Evolutionary conservation across 2,113 vertebrate species (phyloP), one percentile per base, ranked within the genome.

Genomic region (Siphamia tubifer): DNA sequence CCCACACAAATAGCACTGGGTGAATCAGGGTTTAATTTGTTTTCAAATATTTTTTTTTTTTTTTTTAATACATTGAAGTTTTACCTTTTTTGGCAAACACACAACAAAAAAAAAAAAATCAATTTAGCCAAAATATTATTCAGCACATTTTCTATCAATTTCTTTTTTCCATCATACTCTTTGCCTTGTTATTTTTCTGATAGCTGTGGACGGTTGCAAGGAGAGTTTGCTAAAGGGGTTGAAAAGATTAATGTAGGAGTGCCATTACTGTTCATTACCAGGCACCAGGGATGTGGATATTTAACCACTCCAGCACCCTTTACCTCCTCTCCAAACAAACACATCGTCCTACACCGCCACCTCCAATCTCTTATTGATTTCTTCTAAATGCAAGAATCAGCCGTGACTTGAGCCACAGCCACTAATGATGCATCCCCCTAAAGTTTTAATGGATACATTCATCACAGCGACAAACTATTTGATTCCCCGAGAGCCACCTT

Each of bases 401-500:
- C 56, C 45, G 52, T 17, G 40, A 67, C 56, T 73, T 7, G 0
- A 74, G 21, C 27, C 36, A 60, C 31, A 69, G 51, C 75, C 19
- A 13, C 71, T 76, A 84, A 87, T 47, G 71, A 78, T 68, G 62
- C n/a, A 47, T 55, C 65, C 51, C n/a, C 44, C n/a, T 39, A 56
- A 84, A 82, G 71, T 39, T 86, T 74, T 83, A 78, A 83, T 75
- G 70, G 57, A 31, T 69, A 47, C 67, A 51, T 80, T 74, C 57
- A 71, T 69, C 51, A 74, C 39, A 30, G 27, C 40, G 45, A 54
- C 51, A 52, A 64, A 68, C 54, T 21, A 43, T 86, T 77, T 67
- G 53, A 73, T 71, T 42, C 36, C 17, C 54, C 47, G 5, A 19
- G 60, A 53, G 21, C 19, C 44, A n/a, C 40, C 25, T 21, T 36